phyloP scores from a whole-genome alignment of 1,140 invertebrate species.

The Eumeta japonica region DNA sequence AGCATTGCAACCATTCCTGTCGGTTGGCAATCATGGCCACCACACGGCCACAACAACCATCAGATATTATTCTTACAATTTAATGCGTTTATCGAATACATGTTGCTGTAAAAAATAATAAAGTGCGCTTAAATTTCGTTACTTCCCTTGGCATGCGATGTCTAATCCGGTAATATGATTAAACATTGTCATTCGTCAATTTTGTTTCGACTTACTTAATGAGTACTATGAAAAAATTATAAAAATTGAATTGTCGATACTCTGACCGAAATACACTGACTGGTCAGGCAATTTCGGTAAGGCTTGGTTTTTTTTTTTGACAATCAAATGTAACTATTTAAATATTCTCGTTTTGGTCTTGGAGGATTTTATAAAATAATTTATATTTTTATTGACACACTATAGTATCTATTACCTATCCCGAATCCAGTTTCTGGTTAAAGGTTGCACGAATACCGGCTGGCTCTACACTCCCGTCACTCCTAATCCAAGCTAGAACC shows the following conservation, averaged over 20 bases:
- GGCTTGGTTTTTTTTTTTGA: too few relatives aligned
- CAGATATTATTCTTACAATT: constrained; percentile 6
- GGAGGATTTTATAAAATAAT: constrained; percentile 16
- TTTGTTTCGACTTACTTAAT: constrained; percentile 12
- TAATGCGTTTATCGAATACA: constrained; percentile 2
- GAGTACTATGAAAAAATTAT: constrained; percentile 30
- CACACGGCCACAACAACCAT: constrained; percentile 14
- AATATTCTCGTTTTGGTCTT: constrained; percentile 8
- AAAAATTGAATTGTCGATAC: constrained; percentile 24
- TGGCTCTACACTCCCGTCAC: too few relatives aligned
- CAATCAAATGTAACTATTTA: constrained; percentile 23
- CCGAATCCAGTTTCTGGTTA: too few relatives aligned
- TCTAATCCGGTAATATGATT: constrained; percentile 29
- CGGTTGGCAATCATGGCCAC: too few relatives aligned
- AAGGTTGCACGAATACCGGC: too few relatives aligned
- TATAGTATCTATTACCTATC: too few relatives aligned
- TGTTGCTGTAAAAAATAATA: constrained; percentile 22
- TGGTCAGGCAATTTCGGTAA: too few relatives aligned
- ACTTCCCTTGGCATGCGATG: too few relatives aligned
- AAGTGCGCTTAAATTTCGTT: too few relatives aligned
- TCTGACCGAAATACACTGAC: constrained; percentile 26
- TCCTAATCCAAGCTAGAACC: too few relatives aligned
- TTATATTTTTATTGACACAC: too few relatives aligned
- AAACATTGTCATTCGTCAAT: constrained; percentile 14
- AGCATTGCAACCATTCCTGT: constrained; percentile 14